Evolutionary conservation across 2,113 vertebrate genomes (phyloP), one percentile per base, ranked within the genome.

Genomic region (Eudyptes chrysolophus): DNA sequence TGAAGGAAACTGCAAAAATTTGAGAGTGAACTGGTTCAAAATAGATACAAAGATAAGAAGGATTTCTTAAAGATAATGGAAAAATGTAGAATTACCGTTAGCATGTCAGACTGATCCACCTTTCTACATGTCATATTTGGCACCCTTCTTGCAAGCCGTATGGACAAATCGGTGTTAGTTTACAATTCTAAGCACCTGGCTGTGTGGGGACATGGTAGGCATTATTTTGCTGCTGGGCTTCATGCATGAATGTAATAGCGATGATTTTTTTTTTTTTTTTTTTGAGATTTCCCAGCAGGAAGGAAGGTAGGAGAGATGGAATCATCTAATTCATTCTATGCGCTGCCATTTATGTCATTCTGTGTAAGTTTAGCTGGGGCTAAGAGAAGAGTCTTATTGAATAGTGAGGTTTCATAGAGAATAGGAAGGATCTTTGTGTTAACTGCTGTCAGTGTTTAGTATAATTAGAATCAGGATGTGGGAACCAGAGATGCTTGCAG

Each of bases 201-300:
- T 48, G 1, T 17, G 29, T 78, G 25, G 48, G n/a, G 34, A 52
- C 60, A 21, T 2, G 1, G 51, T 71, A 42, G 64, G 29, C n/a
- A 42, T 87, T 89, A 42, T 91, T 87, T 96, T 94, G 48, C 84
- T 92, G 60, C 77, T 94, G 87, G 69, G 55, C 84, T 75, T 96
- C 52, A 14, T 84, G 51, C 22, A 62, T 0, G 6, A 87, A 58
- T 3, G 0, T 70, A 55, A 17, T 70, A 51, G 42, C 4, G 7
- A 52, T 61, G 38, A 32, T 29, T 74, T 3, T 48, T 3, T 2
- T 11, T 65, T 49, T 36, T 13, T 65, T 49, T 62, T 80, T 51
- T 81, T 51, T 58, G 71, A 48, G 7, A 8, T 77, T 92, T 89
- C 60, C 24, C 51, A 82, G 79, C n/a, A 64, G 64, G 81, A 78